These are phyloP conservation scores for Bombylius discolor DNA, from an alignment of 2,888 invertebrate genomes.

Conservation along the genomic window DNA sequence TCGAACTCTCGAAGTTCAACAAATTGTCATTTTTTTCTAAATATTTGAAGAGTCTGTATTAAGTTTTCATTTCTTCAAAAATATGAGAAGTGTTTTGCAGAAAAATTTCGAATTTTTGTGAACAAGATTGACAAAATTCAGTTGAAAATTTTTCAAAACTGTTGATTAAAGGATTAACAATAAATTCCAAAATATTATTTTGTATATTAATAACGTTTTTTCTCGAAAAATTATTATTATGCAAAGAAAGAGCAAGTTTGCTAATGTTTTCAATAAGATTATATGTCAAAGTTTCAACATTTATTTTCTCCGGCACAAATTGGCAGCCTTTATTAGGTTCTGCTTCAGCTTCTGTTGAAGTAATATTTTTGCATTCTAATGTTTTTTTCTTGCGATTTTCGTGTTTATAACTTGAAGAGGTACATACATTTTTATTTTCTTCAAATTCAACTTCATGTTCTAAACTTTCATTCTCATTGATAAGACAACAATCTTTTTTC, in stretches of 20 bases:
- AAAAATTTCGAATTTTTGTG: neutral
- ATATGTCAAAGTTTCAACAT: too few relatives aligned
- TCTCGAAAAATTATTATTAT: slow-evolving; percentile 4
- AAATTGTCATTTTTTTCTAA: neutral
- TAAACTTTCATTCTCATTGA: neutral
- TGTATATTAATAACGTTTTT: slow-evolving; percentile 4
- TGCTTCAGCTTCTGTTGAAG: too few relatives aligned
- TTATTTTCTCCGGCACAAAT: too few relatives aligned
- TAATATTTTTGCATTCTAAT: too few relatives aligned
- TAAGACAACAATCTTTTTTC: neutral
- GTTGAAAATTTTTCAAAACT: neutral
- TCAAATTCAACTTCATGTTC: too few relatives aligned
- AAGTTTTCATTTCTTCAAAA: neutral
- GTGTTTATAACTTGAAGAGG: too few relatives aligned
- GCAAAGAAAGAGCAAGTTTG: too few relatives aligned
- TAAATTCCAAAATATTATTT: neutral
- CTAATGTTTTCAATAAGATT: too few relatives aligned
- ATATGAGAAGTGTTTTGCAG: neutral
- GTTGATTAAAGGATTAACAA: slow-evolving; percentile 1
- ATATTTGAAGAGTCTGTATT: slow-evolving; percentile 2
- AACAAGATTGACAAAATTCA: neutral
- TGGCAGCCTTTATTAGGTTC: too few relatives aligned
- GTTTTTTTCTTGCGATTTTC: too few relatives aligned
- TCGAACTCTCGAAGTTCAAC: slow-evolving; percentile 1
- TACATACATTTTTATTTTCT: too few relatives aligned